Evolutionary conservation across 2,797 vertebrate species (phyloP).

Genomic region (Oryzias dopingdopingensis): DNA sequence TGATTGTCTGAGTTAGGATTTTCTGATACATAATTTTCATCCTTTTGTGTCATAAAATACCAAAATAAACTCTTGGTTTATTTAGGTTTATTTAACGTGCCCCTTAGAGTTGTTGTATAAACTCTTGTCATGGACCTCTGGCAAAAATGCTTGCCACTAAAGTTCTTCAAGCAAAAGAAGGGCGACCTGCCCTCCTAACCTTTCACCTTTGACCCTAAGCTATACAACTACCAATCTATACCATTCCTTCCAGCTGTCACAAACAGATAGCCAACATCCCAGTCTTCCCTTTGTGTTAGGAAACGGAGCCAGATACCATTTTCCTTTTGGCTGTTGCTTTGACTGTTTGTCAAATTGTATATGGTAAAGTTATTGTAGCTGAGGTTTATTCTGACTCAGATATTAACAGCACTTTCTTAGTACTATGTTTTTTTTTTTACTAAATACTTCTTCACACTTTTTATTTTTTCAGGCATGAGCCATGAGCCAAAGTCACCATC

Average conservation of each 20-base stretch:
- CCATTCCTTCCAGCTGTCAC: constrained; percentile 66
- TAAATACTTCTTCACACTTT: constrained; percentile 56
- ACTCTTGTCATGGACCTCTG: constrained; percentile 31
- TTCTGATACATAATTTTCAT: constrained; percentile 3
- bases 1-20: not conserved
- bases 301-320: constrained; percentile 5
- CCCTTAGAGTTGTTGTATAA: constrained; percentile 28
- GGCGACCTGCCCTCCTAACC: constrained; percentile 60
- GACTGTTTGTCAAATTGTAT: constrained; percentile 7
- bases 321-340: constrained; percentile 8
- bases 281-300: constrained; percentile 26
- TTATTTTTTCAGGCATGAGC: constrained; percentile 92
- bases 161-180: constrained; percentile 40
- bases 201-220: constrained; percentile 58
- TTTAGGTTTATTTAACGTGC: constrained; percentile 10
- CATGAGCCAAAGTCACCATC: constrained; percentile 99
- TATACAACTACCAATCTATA: constrained; percentile 33
- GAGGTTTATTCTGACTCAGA: not conserved
- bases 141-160: constrained; percentile 50
- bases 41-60: not conserved
- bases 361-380: not conserved
- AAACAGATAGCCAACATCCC: constrained; percentile 45
- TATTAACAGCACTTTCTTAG: not conserved
- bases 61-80: not conserved
- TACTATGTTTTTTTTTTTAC: constrained; percentile 20